These are phyloP conservation scores for Balearica regulorum DNA, from an alignment of 2,797 vertebrate species.

Conservation along the genomic window DNA sequence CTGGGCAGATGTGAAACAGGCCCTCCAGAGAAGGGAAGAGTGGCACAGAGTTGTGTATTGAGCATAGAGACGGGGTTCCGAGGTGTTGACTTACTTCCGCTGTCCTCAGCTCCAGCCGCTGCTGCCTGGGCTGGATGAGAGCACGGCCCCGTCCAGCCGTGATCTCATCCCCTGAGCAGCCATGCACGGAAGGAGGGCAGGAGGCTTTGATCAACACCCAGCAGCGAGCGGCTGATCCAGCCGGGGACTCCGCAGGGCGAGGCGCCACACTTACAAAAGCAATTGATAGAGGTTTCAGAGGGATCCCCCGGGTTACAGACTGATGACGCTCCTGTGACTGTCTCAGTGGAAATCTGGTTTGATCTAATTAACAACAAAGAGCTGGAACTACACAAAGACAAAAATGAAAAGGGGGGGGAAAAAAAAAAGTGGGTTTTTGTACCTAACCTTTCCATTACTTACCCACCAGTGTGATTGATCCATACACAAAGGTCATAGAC, in stretches of 20 bases:
- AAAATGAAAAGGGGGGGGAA: background rate
- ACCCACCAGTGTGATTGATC: background rate
- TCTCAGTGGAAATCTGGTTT: background rate
- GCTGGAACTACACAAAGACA: background rate
- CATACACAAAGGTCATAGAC: background rate
- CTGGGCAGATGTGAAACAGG: background rate
- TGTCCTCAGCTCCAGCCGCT: background rate
- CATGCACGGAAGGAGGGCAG: background rate
- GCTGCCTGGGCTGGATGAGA: background rate
- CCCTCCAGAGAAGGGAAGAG: background rate
- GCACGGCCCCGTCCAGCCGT: background rate
- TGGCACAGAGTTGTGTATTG: background rate
- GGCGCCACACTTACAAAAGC: background rate
- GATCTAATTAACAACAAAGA: background rate
- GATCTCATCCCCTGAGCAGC: background rate
- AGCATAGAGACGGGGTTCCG: background rate
- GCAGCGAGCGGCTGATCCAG: fast-evolving
- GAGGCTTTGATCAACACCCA: background rate
- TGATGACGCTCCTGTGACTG: background rate
- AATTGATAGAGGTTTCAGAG: background rate
- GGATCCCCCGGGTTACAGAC: background rate
- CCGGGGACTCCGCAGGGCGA: background rate
- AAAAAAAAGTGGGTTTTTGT: background rate
- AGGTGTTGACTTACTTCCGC: background rate
- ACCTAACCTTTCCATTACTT: background rate